Percentiles rank a stretch among this genome's conserved stretches.
Conservation (phyloP, 2,888 invertebrate species). For the Cryptophagus acutangulus region DNA sequence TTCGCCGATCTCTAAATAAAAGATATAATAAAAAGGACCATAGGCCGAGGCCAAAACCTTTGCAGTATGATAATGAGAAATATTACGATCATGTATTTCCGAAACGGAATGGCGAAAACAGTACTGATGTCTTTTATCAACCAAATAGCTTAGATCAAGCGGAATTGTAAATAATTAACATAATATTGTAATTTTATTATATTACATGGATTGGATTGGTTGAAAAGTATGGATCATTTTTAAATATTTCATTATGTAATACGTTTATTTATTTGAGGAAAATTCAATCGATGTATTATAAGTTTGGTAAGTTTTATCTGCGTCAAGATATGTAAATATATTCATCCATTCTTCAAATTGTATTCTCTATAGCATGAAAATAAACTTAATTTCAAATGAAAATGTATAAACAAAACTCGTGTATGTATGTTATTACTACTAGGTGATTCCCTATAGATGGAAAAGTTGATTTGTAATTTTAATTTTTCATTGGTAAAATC, state of each 20-base stretch:
- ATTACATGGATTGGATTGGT: neutral
- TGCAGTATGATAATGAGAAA: constrained; percentile 56
- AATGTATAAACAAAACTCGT: too few relatives aligned
- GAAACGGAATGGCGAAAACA: constrained; percentile 27
- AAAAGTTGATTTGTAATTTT: too few relatives aligned
- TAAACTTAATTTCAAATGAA: too few relatives aligned
- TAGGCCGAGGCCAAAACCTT: constrained; percentile 54
- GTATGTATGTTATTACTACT: too few relatives aligned
- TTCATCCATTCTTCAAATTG: too few relatives aligned
- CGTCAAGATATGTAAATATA: too few relatives aligned
- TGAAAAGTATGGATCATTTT: neutral
- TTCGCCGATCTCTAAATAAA: constrained; percentile 30
- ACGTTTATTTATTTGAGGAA: too few relatives aligned
- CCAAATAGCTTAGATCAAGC: constrained; percentile 44
- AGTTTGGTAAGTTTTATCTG: too few relatives aligned
- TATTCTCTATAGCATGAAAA: too few relatives aligned
- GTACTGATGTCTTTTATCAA: constrained; percentile 42
- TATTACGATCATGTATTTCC: constrained; percentile 62
- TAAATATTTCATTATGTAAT: constrained; percentile 1
- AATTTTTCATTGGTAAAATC: neutral
- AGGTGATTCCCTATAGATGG: too few relatives aligned
- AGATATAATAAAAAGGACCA: constrained; percentile 36
- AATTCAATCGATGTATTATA: too few relatives aligned
- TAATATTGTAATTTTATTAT: constrained; percentile 10
- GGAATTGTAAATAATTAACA: constrained; percentile 44